Evolutionary conservation across 2,888 invertebrate genomes (phyloP).

Genomic region (Netelia fuscicornis): DNA sequence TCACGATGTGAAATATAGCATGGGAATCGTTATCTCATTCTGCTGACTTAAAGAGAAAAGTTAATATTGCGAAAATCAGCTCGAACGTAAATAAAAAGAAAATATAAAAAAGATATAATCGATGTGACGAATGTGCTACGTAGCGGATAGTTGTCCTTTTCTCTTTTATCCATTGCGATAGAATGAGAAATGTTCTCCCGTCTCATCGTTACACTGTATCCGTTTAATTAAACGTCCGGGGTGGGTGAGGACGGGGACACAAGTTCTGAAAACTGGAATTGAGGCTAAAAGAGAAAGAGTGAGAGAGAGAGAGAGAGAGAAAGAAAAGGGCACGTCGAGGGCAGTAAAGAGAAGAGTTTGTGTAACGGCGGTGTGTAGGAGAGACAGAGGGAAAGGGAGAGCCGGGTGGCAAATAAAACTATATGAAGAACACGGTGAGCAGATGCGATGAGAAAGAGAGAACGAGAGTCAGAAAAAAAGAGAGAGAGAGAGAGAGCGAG

Average conservation of each 20-base stretch:
- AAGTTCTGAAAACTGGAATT: slow-evolving; percentile 12
- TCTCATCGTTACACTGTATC: slow-evolving; percentile 47
- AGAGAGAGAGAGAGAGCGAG: too few relatives aligned
- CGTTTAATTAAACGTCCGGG: slow-evolving; percentile 60
- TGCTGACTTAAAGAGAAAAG: neutral
- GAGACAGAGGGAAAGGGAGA: neutral
- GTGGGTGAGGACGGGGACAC: slow-evolving; percentile 1
- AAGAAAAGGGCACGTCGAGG: neutral
- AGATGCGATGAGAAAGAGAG: slow-evolving; percentile 3
- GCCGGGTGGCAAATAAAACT: slow-evolving; percentile 54
- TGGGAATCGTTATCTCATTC: too few relatives aligned
- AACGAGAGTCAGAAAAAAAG: neutral
- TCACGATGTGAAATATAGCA: too few relatives aligned
- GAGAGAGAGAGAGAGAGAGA: neutral
- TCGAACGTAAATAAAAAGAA: neutral
- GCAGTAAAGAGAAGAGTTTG: slow-evolving; percentile 49
- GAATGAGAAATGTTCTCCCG: slow-evolving; percentile 35
- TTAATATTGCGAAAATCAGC: neutral
- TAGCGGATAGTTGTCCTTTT: slow-evolving; percentile 10
- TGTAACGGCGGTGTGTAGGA: slow-evolving; percentile 47
- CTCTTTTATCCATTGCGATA: slow-evolving; percentile 9
- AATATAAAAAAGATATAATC: neutral
- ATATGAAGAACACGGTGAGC: slow-evolving; percentile 30
- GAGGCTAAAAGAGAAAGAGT: neutral
- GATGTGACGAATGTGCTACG: slow-evolving; percentile 8